phyloP scores from a whole-genome alignment of 2,113 vertebrate species.

The Amblyornis subalaris region DNA sequence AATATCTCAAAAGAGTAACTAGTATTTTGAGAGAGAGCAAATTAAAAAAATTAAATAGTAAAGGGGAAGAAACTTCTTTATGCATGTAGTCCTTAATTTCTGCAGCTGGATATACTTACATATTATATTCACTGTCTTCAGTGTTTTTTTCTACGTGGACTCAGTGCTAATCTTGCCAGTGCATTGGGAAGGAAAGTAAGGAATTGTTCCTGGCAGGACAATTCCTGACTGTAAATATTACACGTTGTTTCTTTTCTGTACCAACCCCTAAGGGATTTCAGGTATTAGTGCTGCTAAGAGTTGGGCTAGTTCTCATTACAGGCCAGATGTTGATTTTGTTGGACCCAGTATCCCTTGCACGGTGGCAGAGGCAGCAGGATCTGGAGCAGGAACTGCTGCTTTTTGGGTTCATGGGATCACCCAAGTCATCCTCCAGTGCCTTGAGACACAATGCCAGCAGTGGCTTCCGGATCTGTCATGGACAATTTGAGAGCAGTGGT shows the following conservation, averaged over 20 bases:
- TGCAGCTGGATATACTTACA: neutral
- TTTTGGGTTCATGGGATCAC: neutral
- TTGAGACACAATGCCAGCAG: neutral
- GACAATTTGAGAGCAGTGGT: neutral
- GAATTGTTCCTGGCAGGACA: neutral
- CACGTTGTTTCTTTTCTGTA: fast-evolving
- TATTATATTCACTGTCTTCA: neutral
- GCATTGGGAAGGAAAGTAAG: neutral
- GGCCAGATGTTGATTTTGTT: neutral
- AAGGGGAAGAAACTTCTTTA: neutral
- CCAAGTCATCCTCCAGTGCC: neutral
- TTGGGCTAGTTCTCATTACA: neutral
- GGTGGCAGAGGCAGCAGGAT: neutral
- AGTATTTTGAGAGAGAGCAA: neutral
- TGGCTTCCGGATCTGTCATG: neutral
- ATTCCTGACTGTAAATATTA: neutral
- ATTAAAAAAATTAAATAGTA: neutral
- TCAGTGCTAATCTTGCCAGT: neutral
- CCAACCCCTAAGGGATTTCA: neutral
- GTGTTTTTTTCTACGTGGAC: neutral
- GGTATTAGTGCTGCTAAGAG: neutral
- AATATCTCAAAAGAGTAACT: neutral
- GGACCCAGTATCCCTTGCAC: neutral
- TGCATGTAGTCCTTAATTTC: neutral
- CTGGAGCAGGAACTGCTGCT: neutral